Base-by-base conservation (phyloP, 2,113 vertebrate species). In the Protobothrops mucrosquamatus region DNA sequence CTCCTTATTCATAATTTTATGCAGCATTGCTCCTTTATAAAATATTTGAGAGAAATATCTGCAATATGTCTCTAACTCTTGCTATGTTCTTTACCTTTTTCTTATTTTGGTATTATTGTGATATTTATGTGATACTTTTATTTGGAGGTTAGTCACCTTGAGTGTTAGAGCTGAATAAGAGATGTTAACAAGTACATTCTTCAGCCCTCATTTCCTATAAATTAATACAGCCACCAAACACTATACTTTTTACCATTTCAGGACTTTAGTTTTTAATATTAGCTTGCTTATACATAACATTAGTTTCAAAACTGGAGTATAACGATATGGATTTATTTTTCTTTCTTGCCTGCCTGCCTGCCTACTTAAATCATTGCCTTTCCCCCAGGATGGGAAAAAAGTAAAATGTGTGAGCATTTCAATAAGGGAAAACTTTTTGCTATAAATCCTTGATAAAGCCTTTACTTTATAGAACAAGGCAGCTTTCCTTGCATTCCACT, bases 211-310 rank as follows among this genome's bases (percentile, higher is more conserved):
- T 39, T 54, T 54, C n/a, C 34, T 55, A 29, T 18, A 86, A 86
- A 87, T 20, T 10, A 61, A 23, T n/a, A 61, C 56, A 92, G 85
- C 11, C 48, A 57, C 34, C 91, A 39, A 81, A 3, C 23, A 24
- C 43, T 64, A 23, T 46, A 24, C 57, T 5, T 64, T 6, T 56
- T 57, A 85, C 29, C 52, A 57, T 54, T 52, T 87, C 23, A 87
- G 24, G 0, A 15, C 4, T 6, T 15, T 14, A 0, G 0, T 56
- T 81, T 52, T 52, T 48, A 0, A 24, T 29, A 2, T 3, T 23
- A 12, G 6, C 6, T 18, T 69, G 81, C 54, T 92, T 89, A 48
- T 9, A n/a, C 29, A 56, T 11, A 88, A 92, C 26, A 3, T 22
- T 57, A 61, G 0, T 69, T 57, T 59, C 5, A 46, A 81, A n/a